Evolutionary conservation across 2,888 invertebrate genomes (phyloP), one percentile per base, ranked within the genome.

Genomic region (Chrysopilus asiliformis): DNA sequence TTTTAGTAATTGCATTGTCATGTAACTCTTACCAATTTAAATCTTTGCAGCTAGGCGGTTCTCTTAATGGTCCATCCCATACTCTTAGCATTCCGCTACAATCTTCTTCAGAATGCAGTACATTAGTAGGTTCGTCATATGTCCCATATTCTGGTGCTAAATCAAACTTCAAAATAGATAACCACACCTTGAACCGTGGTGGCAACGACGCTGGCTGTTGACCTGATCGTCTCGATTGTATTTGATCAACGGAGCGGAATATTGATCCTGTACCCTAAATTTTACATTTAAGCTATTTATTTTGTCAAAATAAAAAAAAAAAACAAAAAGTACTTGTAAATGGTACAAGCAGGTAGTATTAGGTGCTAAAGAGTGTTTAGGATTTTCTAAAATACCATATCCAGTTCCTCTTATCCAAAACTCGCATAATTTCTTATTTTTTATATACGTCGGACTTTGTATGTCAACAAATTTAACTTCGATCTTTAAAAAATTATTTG

Each of bases 301-400:
- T 29, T 10, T 6, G 5, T 53, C 68, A 68, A 19, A 13, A 30
- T 14, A 14, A 36, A 3, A 29, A 7, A 10, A 31, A 3, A 8
- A 28, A 27, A 29, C 29, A 32, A 31, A 9, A 19, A 14, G 16
- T 26, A 64, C 73, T 47, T 77, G 74, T 54, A 90, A 73, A 57
- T 86, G 85, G 57, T 89, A 90, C 15, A 86, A 71, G 55, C 90
- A 90, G 7, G 87, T 89, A 16, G 84, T 87, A 57, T 89, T 89
- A 2, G 85, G 81, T 0, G 89, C 80, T 44, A 90, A 62, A 4
- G 87, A 82, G 64, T 90, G 89, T 47, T 78, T 71, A 1, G 89
- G 87, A 53, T 83, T 85, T 49, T 85, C 81, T 32, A 87, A 55
- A 4, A 83, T 66, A n/a, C 87, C 87, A 34, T 76, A 76, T 2